Conservation (phyloP, 2,113 vertebrate genomes). For the Apodemus speciosus region DNA sequence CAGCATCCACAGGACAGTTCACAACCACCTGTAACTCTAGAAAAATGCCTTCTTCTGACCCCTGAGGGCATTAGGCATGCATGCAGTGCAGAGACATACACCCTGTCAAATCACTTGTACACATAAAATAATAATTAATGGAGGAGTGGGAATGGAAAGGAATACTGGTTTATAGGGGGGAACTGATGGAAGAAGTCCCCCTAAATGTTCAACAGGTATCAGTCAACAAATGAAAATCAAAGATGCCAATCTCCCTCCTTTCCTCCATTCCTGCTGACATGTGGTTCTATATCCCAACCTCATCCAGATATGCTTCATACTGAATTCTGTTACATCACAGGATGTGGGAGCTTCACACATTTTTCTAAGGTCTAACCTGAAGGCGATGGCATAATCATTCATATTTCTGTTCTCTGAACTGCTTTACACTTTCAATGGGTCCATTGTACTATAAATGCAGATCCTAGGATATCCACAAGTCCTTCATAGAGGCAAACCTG, state of each 20-base stretch:
- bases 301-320: not conserved
- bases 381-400: not conserved
- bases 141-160: not conserved
- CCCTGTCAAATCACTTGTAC: not conserved
- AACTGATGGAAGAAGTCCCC: not conserved
- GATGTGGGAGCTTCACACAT: not conserved
- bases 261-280: not conserved
- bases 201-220: not conserved
- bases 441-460: not conserved
- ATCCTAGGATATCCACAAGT: not conserved
- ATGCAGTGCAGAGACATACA: not conserved
- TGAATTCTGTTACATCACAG: not conserved
- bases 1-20: not conserved
- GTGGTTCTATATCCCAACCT: not conserved
- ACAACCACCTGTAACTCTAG: not conserved
- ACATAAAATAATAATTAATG: not conserved
- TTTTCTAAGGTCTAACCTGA: not conserved
- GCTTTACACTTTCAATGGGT: not conserved
- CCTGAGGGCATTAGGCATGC: not conserved
- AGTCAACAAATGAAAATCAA: not conserved
- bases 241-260: not conserved
- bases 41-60: not conserved
- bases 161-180: not conserved
- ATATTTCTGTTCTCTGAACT: too few species aligned
- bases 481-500: not conserved